Percentiles rank a stretch among this genome's conserved stretches.
phyloP scores from a whole-genome alignment of 2,113 vertebrate species.

The Helogale parvula region DNA sequence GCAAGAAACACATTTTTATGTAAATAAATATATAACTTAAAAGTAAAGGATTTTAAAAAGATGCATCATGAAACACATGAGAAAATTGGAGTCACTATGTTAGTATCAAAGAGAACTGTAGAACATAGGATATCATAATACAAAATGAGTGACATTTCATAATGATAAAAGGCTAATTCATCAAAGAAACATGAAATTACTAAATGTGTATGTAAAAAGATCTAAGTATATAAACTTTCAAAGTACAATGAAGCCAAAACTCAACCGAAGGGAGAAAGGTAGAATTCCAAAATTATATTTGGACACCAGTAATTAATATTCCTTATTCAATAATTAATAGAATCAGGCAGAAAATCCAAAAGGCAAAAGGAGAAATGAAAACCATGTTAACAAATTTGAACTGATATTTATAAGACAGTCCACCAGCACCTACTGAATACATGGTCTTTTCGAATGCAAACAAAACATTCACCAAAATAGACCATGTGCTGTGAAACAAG shows the following conservation, averaged over 20 bases:
- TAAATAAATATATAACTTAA: background rate
- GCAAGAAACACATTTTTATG: background rate
- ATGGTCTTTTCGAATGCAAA: background rate
- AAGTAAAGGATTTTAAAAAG: background rate
- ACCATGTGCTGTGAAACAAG: background rate
- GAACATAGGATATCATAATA: background rate
- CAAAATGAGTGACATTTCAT: background rate
- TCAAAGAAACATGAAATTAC: background rate
- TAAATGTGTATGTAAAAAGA: background rate
- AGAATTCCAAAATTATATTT: background rate
- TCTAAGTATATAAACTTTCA: background rate
- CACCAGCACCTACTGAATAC: background rate
- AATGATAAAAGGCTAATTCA: background rate
- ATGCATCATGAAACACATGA: background rate
- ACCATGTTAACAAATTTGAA: background rate
- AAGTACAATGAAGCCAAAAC: background rate
- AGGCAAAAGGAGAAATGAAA: background rate
- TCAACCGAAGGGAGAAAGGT: background rate
- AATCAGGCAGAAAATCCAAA: background rate
- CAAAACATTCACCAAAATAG: background rate
- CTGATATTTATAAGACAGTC: background rate
- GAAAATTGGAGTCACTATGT: background rate
- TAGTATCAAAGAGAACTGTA: background rate
- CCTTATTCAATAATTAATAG: background rate
- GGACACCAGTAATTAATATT: background rate